Conservation (phyloP, 2,888 invertebrate species). For the Halocaridina rubra region DNA sequence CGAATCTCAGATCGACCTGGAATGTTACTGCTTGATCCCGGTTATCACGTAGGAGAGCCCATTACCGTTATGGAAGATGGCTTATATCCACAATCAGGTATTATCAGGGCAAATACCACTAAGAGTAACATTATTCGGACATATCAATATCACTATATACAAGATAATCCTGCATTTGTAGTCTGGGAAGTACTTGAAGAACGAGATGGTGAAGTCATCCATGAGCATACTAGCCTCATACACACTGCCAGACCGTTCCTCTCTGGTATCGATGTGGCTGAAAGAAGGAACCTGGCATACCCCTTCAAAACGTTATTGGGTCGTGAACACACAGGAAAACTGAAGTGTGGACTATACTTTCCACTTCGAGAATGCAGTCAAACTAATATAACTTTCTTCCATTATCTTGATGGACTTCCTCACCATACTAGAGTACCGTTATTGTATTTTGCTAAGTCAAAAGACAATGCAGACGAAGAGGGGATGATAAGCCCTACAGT, state of each 20-base stretch:
- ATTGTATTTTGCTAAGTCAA: background rate
- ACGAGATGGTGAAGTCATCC: slow-evolving; percentile 69
- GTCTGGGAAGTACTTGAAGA: slow-evolving; percentile 88
- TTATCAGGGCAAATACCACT: slow-evolving; percentile 46
- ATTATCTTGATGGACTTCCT: background rate
- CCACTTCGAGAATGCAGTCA: slow-evolving; percentile 73
- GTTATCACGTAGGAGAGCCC: slow-evolving; percentile 88
- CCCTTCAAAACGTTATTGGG: slow-evolving; percentile 79
- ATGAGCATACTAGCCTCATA: slow-evolving; percentile 77
- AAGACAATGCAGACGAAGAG: background rate
- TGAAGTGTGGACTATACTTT: slow-evolving; percentile 87
- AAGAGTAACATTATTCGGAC: background rate
- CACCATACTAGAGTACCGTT: slow-evolving; percentile 11
- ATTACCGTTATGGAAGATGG: slow-evolving; percentile 89
- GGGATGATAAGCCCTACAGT: background rate
- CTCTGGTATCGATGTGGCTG: slow-evolving; percentile 86
- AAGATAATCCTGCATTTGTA: slow-evolving; percentile 76
- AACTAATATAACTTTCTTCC: slow-evolving; percentile 8
- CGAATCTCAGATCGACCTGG: slow-evolving; percentile 80
- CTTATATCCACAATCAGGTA: slow-evolving; percentile 85
- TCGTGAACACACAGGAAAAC: slow-evolving; percentile 84
- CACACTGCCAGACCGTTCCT: slow-evolving; percentile 78
- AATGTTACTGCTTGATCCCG: slow-evolving; percentile 86
- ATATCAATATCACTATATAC: background rate
- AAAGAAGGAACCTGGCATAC: slow-evolving; percentile 88